A percentile compares a stretch with the other conserved stretches of the same genome.
These are phyloP conservation scores for Orthosia gothica DNA, from an alignment of 2,888 invertebrate genomes.

Conservation along the genomic window DNA sequence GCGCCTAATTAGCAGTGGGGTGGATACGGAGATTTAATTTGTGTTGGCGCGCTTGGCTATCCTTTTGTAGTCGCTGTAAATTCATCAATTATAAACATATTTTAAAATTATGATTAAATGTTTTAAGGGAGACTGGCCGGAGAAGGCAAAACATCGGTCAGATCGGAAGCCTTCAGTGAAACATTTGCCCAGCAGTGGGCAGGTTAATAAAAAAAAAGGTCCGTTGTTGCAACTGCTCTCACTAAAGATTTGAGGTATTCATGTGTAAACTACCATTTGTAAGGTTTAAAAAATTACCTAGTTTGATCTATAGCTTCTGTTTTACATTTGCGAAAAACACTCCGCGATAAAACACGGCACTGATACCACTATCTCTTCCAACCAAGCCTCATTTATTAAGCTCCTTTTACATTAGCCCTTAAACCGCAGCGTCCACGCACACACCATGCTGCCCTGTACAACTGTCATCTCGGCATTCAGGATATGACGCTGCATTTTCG, in stretches of 20 bases:
- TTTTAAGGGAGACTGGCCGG: too few species aligned
- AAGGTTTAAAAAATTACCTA: background rate
- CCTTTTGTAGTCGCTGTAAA: background rate
- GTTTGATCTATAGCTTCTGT: too few species aligned
- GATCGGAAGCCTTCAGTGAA: too few species aligned
- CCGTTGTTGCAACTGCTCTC: background rate
- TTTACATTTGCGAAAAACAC: background rate
- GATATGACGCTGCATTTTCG: constrained; percentile 86
- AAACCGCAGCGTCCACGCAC: constrained; percentile 16
- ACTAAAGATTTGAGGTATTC: background rate
- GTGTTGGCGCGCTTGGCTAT: constrained; percentile 33
- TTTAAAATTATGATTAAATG: background rate
- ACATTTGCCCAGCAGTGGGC: too few species aligned
- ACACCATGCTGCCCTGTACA: background rate
- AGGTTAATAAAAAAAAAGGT: too few species aligned
- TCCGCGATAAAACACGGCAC: background rate
- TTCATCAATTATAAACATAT: too few species aligned
- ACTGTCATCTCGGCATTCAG: constrained; percentile 71
- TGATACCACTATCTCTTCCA: background rate
- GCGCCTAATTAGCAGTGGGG: constrained; percentile 82
- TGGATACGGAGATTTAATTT: constrained; percentile 70
- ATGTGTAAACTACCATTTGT: too few species aligned
- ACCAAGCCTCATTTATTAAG: background rate
- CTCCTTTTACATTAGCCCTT: background rate
- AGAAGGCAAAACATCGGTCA: too few species aligned